Base-by-base conservation (phyloP, 1,140 invertebrate species). In the Marisa cornuarietis region DNA sequence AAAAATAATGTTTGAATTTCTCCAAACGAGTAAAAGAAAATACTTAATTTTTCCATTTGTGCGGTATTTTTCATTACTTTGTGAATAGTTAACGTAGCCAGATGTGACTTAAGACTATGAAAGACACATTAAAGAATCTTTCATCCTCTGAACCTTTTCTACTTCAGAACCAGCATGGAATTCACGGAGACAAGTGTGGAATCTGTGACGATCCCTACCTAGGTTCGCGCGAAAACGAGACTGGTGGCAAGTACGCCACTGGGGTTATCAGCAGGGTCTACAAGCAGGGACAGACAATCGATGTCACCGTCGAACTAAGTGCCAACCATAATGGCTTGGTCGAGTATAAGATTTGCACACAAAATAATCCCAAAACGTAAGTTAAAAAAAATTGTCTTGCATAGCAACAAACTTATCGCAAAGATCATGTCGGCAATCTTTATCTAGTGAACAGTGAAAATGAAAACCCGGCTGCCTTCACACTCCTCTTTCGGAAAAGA, bases 181-280 rank as follows among this genome's bases (percentile, higher is more conserved):
- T 18, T 26, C 72, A 76, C 8, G 85, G 84, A 16, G 89, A 89
- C 18, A 87, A 88, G 78, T 92, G 91, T 83, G 91, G 91, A 24
- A 82, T 90, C 13, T 92, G 91, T 85, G 91, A 91, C 10, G 91
- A 91, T 51, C 83, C 86, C 4, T 87, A 79, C 78, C 81, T 73
- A 65, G 79, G 31, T 31, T 74, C 78, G 9, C 82, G 89, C 22
- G 82, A 84, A 22, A 87, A 91, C 82, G 85, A 86, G 54, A 82
- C 79, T 20, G 85, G 85, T 10, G 85, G 87, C 13, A 83, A 81
- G 31, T 88, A 83, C 68, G 84, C 83, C 20, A 83, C 71, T 14
- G 85, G 84, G 20, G 78, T 82, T 16, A 86, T 87, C 22, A 52
- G 74, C n/a, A 68, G 79, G n/a, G 87, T 88, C 77, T 87, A 85